A percentile compares a stretch with the other conserved stretches of the same genome.
phyloP scores from a whole-genome alignment of 2,888 invertebrate genomes.

The Ornithoptera priamus region DNA sequence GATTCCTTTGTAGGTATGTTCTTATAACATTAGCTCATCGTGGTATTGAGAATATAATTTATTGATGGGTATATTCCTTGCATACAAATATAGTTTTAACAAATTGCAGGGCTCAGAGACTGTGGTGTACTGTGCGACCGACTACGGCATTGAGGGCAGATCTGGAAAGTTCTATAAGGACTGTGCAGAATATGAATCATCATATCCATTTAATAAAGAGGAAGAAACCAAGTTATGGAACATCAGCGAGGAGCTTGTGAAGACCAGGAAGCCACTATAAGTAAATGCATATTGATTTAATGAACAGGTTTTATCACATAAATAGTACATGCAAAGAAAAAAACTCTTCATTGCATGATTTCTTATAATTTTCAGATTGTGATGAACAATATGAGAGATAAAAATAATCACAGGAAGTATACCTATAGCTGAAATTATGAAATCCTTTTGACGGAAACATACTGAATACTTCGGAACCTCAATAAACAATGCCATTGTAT shows the following conservation, averaged over 20 bases:
- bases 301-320: neutral
- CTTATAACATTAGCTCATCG: too few relatives aligned
- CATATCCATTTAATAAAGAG: conserved; percentile 81
- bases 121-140: conserved; percentile 87
- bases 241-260: conserved; percentile 80
- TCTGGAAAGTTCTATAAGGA: conserved; percentile 88
- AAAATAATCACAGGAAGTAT: neutral
- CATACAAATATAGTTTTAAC: neutral
- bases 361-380: neutral
- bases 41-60: too few relatives aligned
- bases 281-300: neutral
- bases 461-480: too few relatives aligned
- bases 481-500: too few relatives aligned
- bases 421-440: neutral
- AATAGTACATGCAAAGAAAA: neutral
- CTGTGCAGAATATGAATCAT: conserved; percentile 83
- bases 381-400: neutral
- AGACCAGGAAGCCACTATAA: conserved; percentile 54
- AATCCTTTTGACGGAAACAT: too few relatives aligned
- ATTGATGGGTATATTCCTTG: too few relatives aligned
- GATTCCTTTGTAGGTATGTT: too few relatives aligned
- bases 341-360: neutral
- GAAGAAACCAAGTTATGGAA: conserved; percentile 85
- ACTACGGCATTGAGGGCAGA: conserved; percentile 78
- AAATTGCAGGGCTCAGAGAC: conserved; percentile 87